Conservation (phyloP, 1,140 invertebrate species). For the Aethina tumida region DNA sequence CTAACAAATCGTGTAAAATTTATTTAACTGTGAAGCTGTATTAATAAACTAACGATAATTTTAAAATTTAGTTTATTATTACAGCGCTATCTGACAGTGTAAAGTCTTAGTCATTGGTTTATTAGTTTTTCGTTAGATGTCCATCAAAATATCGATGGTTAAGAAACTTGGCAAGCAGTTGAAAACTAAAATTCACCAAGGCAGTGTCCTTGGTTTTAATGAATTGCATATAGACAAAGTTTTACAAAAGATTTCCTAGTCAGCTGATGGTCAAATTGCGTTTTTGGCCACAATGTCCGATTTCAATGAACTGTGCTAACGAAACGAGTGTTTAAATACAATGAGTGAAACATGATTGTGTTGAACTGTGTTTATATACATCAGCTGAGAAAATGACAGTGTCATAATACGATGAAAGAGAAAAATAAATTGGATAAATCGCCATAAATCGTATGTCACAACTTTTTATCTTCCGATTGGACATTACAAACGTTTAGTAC, state of each 20-base stretch:
- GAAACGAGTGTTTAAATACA: slow-evolving; percentile 3
- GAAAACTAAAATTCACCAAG: too few relatives aligned
- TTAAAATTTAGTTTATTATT: too few relatives aligned
- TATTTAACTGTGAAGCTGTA: too few relatives aligned
- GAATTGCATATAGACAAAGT: slow-evolving; percentile 17
- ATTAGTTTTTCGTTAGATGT: too few relatives aligned
- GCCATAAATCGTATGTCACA: slow-evolving; percentile 16
- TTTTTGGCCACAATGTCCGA: slow-evolving; percentile 23
- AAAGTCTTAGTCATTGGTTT: too few relatives aligned
- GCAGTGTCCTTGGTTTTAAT: slow-evolving; percentile 24
- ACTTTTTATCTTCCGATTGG: slow-evolving; percentile 4
- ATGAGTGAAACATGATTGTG: slow-evolving; percentile 6
- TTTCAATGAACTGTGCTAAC: slow-evolving; percentile 14
- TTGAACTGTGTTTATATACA: slow-evolving; percentile 21
- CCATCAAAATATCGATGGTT: too few relatives aligned
- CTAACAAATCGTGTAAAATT: too few relatives aligned
- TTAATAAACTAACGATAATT: too few relatives aligned
- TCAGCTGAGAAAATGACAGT: slow-evolving; percentile 31
- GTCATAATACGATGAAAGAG: slow-evolving; percentile 15
- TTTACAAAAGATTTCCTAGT: slow-evolving; percentile 26
- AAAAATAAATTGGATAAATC: slow-evolving; percentile 19
- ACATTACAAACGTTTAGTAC: slow-evolving; percentile 4
- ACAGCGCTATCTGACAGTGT: too few relatives aligned
- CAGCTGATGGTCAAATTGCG: slow-evolving; percentile 29
- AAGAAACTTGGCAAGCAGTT: too few relatives aligned